Percentiles rank a stretch among this genome's conserved stretches.
phyloP scores from a whole-genome alignment of 2,797 vertebrate genomes.

The Helicolenus hilgendorfi region DNA sequence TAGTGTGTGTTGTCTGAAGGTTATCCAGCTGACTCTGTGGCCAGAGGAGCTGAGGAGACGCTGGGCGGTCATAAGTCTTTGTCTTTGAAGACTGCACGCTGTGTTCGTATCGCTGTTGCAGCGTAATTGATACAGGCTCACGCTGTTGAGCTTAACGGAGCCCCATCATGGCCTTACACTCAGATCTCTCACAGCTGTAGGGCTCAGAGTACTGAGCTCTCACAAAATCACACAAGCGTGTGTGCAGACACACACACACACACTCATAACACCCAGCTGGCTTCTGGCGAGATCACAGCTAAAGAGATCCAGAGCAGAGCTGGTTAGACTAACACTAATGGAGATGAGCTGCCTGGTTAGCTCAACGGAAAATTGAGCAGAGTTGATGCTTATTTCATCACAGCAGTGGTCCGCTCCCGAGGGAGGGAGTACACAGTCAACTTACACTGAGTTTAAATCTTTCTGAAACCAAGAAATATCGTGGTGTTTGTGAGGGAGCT shows the following conservation, averaged over 20 bases:
- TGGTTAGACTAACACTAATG: conserved; percentile 86
- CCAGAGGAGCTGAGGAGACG: conserved; percentile 70
- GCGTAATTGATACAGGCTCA: conserved; percentile 88
- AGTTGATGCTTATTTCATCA: conserved; percentile 83
- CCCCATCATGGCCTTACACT: conserved; percentile 79
- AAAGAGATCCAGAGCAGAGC: conserved; percentile 79
- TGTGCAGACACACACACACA: conserved; percentile 49
- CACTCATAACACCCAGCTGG: conserved; percentile 70
- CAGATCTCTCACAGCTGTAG: conserved; percentile 86
- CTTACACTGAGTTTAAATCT: conserved; percentile 70
- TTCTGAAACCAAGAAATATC: conserved; percentile 45
- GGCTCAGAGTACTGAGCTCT: conserved; percentile 80
- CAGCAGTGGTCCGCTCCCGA: conserved; percentile 69
- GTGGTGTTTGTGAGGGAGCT: conserved; percentile 29
- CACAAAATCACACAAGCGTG: conserved; percentile 69
- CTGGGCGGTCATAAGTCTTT: conserved; percentile 80
- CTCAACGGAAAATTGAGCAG: conserved; percentile 84
- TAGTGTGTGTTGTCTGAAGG: conserved; percentile 74
- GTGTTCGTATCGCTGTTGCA: conserved; percentile 83
- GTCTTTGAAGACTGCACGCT: conserved; percentile 84
- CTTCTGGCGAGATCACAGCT: conserved; percentile 82
- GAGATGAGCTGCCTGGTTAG: conserved; percentile 87
- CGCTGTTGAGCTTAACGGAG: conserved; percentile 87
- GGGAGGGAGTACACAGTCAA: conserved; percentile 58
- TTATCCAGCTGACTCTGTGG: conserved; percentile 79